Percentiles rank a stretch among this genome's conserved stretches.
phyloP scores from a whole-genome alignment of 2,888 invertebrate genomes.

The Drosophila yooni region DNA sequence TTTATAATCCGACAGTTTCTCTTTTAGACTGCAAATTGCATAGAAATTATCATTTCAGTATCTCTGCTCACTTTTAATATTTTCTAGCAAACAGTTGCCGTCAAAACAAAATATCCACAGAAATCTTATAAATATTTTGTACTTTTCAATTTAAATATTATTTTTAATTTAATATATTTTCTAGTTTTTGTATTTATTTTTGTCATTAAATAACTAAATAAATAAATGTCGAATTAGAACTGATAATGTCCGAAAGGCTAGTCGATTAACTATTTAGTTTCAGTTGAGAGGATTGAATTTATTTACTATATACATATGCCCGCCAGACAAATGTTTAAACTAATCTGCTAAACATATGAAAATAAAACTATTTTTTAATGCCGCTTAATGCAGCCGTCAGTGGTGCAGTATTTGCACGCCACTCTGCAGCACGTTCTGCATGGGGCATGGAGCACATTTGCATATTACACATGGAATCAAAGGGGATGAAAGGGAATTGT shows the following conservation, averaged over 20 bases:
- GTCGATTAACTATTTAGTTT: neutral
- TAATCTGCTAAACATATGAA: neutral
- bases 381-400: neutral
- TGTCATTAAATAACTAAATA: neutral
- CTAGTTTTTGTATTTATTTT: too few species aligned
- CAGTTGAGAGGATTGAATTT: neutral
- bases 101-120: neutral
- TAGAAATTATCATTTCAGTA: neutral
- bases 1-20: neutral
- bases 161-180: too few species aligned
- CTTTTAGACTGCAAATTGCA: neutral
- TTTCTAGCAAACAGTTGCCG: too few species aligned
- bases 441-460: constrained; percentile 26
- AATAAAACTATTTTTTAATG: neutral
- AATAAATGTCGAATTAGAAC: neutral
- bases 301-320: neutral
- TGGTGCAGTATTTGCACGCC: neutral
- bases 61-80: too few species aligned
- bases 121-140: neutral
- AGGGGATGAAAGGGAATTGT: constrained; percentile 38
- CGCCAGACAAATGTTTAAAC: neutral
- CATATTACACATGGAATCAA: constrained; percentile 39
- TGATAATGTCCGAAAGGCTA: neutral
- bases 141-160: neutral
- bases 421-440: neutral